Conservation (phyloP, 2,888 invertebrate genomes). For the Athetis lepigone region DNA sequence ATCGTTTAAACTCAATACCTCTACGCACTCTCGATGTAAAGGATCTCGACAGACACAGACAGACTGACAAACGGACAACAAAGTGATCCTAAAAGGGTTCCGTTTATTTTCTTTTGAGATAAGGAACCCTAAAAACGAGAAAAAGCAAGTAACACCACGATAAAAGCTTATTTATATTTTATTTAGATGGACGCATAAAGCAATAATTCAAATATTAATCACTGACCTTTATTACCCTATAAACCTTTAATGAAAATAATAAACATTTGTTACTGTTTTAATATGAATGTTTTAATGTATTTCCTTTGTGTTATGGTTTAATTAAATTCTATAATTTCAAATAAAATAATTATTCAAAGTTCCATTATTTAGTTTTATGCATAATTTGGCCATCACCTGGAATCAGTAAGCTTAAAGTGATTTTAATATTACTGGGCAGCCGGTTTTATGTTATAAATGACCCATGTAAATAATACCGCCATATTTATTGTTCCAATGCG, state of each 20-base stretch:
- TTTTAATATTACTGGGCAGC: not conserved
- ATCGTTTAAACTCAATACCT: no score
- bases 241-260: constrained; percentile 11
- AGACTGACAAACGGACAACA: no score
- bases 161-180: no score
- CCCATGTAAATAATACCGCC: no score
- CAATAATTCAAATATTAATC: not conserved
- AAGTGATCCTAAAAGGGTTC: no score
- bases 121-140: no score
- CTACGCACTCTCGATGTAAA: no score
- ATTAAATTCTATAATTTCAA: constrained; percentile 10
- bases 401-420: not conserved
- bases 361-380: not conserved
- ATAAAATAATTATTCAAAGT: not conserved
- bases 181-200: not conserved
- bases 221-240: not conserved
- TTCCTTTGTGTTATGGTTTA: constrained; percentile 19
- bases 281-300: constrained; percentile 18
- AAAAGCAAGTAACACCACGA: no score
- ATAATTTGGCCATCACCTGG: not conserved
- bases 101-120: no score
- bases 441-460: not conserved
- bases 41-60: no score
- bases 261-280: constrained; percentile 21
- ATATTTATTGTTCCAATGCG: no score